Base-by-base conservation (phyloP, 92 coral and sea anemone genomes). In the Parazoanthus swiftii region DNA sequence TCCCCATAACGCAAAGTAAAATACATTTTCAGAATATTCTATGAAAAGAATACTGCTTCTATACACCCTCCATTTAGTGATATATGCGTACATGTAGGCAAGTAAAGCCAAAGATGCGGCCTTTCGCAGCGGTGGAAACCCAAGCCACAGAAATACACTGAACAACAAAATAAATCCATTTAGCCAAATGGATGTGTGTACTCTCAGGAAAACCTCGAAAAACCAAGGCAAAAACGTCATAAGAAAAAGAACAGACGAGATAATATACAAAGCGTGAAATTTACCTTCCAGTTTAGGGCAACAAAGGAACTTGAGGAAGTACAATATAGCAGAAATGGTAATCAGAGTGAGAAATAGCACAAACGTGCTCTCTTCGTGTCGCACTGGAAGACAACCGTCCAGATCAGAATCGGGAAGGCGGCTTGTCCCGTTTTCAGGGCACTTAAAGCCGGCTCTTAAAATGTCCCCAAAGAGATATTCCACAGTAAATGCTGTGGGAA, bases 201-300 rank as follows among this genome's bases (percentile, higher is more conserved):
- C 86, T 9, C 79, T 65, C 18, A 91, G 86, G 77, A 81, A 93
- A n/a, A 85, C 89, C 23, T 91, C 76, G 59, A 91, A 91, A 46
- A 93, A 86, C 93, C 93, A 93, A 33, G 95, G 95, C 36, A 92
- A 65, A 73, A 91, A 91, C 42, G 92, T 90, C 80, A 93, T 66
- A 6, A 87, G 92, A 74, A 90, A 88, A 21, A 91, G 78, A 79
- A 51, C 85, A 23, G 78, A 72, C 16, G 66, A 79, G n/a, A 85
- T 65, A 5, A 88, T 77, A 58, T 86, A 81, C 38, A 92, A 26
- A 74, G 88, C 80, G 21, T 84, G 77, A 2, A 80, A 36, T 36
- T 74, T 82, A 5, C 51, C 35, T 63, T 85, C 65, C 8, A 85
- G 36, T 37, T 50, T 54, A 7, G 79, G 84, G 54, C 46, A 18